Evolutionary conservation across 2,888 invertebrate genomes (phyloP), one percentile per base, ranked within the genome.

Genomic region (Ecliptopera silaceata): DNA sequence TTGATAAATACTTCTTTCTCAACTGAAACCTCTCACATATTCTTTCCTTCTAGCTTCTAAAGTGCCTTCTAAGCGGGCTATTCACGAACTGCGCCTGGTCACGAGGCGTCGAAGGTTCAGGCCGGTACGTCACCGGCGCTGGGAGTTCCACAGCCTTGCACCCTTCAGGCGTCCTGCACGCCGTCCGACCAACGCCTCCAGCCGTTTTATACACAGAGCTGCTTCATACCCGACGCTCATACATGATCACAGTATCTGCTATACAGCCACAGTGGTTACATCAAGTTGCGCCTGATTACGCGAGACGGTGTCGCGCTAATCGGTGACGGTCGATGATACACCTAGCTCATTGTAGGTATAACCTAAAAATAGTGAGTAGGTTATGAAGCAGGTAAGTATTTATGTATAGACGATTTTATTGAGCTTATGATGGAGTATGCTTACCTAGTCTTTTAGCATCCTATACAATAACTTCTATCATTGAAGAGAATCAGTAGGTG

Each of bases 81-180:
- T 97, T 96, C 79, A 95, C 95, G 77, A 98, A 98, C 85, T 93
- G 97, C 65, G 98, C 98, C 2, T 96, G 97, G 86, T 82, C 96
- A 17, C 88, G 88, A 0, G 94, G 95, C 68, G 93, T 93, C 48
- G 95, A 96, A 68, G 78, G 57, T 45, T 59, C 63, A 76, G 94
- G 65, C 93, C 88, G 93, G 4, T 91, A 90, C 82, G 88, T 82
- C 65, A 90, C 91, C 13, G 75, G 72, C 13, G 68, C 72, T 4
- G 90, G 90, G 29, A 70, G 72, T 42, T 82, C 82, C 38, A 97
- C 97, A 8, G 86, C 93, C 59, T 95, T 98, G 69, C 98, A 98
- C 90, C 98, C 98, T 0, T 95, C 96, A 32, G 96, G 96, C 44
- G 93, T 94, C 22, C 87, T 98, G 44, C 89, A 89, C 76, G 70